Evolutionary conservation across 2,888 invertebrate genomes (phyloP).

Genomic region (Drosophila monieri): DNA sequence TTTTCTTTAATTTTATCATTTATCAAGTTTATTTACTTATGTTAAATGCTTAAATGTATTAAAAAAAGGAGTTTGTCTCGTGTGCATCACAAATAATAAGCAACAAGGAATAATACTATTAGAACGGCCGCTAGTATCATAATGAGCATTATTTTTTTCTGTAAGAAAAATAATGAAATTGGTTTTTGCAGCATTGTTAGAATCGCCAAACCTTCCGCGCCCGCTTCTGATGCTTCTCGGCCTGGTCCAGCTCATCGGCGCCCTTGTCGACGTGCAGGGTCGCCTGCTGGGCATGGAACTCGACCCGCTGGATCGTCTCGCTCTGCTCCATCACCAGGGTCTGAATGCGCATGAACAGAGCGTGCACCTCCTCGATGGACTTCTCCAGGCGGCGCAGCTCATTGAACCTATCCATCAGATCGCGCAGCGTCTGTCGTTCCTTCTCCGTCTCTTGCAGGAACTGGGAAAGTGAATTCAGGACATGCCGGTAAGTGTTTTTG

Average conservation of each 20-base stretch:
- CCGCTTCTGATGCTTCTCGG: slow-evolving; percentile 71
- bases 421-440: slow-evolving; percentile 81
- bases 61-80: slow-evolving; percentile 29
- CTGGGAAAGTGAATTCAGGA: slow-evolving; percentile 48
- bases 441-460: slow-evolving; percentile 84
- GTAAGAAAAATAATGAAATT: slow-evolving; percentile 51
- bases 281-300: slow-evolving; percentile 83
- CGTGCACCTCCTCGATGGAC: slow-evolving; percentile 83
- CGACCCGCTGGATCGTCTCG: slow-evolving; percentile 83
- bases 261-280: slow-evolving; percentile 82
- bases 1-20: neutral
- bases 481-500: neutral
- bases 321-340: slow-evolving; percentile 84
- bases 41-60: slow-evolving; percentile 39
- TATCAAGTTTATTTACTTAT: slow-evolving; percentile 44
- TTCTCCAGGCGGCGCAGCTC: slow-evolving; percentile 83
- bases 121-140: slow-evolving; percentile 70
- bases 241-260: slow-evolving; percentile 77
- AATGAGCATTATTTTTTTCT: slow-evolving; percentile 82
- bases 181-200: neutral
- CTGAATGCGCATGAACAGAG: slow-evolving; percentile 83
- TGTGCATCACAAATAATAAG: slow-evolving; percentile 75
- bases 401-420: slow-evolving; percentile 83
- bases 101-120: slow-evolving; percentile 76
- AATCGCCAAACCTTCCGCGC: slow-evolving; percentile 71